phyloP scores from a whole-genome alignment of 2,888 invertebrate species.

The Tenodera sinensis region DNA sequence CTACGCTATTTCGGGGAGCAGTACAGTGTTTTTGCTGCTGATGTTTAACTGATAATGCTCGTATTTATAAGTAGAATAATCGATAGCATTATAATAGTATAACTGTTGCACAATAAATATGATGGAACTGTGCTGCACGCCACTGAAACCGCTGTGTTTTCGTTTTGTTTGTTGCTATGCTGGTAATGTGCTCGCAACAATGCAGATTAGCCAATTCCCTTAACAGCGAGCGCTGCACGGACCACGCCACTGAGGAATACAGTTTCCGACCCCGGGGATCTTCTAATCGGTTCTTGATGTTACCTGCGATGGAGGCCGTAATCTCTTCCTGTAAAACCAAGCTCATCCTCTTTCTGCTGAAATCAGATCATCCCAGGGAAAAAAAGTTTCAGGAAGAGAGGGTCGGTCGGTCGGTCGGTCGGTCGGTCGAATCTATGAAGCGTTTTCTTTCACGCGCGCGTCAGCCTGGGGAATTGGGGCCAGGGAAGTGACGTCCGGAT shows the following conservation, averaged over 20 bases:
- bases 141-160: not conserved
- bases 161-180: not conserved
- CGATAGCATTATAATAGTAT: too few relatives aligned
- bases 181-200: not conserved
- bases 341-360: not conserved
- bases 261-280: not conserved
- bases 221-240: not conserved
- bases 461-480: not conserved
- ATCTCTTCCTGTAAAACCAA: not conserved
- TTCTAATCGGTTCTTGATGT: not conserved
- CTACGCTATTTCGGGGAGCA: too few relatives aligned
- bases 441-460: not conserved
- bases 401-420: too few relatives aligned
- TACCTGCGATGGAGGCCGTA: not conserved
- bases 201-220: not conserved
- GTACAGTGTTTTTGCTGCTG: too few relatives aligned
- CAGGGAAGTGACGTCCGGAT: not conserved
- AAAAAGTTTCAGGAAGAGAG: not conserved
- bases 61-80: too few relatives aligned
- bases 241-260: not conserved
- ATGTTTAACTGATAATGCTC: too few relatives aligned
- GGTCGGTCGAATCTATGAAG: not conserved
- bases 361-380: not conserved
- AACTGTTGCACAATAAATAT: too few relatives aligned
- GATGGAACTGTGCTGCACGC: not conserved